Base-by-base conservation (phyloP, 2,888 invertebrate genomes). In the Tetragnatha montana region DNA sequence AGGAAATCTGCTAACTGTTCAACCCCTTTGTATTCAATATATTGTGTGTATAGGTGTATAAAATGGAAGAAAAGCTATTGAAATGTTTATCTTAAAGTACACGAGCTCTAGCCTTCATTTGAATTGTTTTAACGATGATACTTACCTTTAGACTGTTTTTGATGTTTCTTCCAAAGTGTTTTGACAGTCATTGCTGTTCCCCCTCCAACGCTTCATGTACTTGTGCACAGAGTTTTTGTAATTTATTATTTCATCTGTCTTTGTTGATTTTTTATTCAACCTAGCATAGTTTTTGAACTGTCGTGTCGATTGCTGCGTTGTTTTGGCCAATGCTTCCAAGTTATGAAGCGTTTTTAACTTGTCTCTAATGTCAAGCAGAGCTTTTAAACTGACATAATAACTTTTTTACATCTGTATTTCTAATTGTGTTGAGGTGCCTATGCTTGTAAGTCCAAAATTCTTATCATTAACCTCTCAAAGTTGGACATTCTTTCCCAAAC, bases 351-450 rank as follows among this genome's bases (percentile, higher is more conserved):
- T 88, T 88, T 88, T 88, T 88, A 88, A 88, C 88, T 83, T 79
- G 83, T 88, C 88, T 79, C 82, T 82, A 88, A 81, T 78, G 82
- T 88, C 83, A 83, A 88, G 88, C 88, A 88, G 88, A 88, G 88
- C 88, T 88, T 88, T 88, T 88, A 88, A 88, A 88, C 88, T 88
- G 88, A 88, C 83, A 74, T 88, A 78, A 81, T 81, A 88, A 88
- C 88, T 88, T 88, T 88, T 88, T 88, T 88, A 88, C 79, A 88
- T 88, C 88, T 83, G 83, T 88, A 88, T 84, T 88, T 88, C 83
- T 88, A 84, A 88, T 88, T 88, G 83, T 84, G 88, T 88, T 88
- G 83, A 88, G 88, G 83, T 88, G 88, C 88, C 88, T 88, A 84
- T 88, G 88, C 88, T 88, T 88, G 80, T 88, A 81, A 88, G 83